A percentile compares a stretch with the other conserved stretches of the same genome.
Evolutionary conservation across 2,888 invertebrate species (phyloP).

Genomic region (Fragum whitleyi): DNA sequence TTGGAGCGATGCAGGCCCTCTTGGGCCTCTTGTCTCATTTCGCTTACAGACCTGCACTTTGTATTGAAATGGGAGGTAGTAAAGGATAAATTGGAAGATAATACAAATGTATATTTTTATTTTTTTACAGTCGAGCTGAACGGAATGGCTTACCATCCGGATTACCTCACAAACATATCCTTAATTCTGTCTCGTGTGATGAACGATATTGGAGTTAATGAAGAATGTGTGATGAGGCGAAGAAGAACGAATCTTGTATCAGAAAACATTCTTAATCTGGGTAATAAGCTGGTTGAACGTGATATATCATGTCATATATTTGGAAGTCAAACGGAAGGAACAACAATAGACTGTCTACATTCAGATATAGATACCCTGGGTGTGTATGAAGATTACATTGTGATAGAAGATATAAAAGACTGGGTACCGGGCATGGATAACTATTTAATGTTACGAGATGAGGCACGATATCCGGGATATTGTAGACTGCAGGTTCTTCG

Average conservation of each 20-base stretch:
- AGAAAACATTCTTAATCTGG: conserved; percentile 3
- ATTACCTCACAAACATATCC: neutral
- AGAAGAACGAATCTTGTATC: neutral
- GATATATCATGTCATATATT: neutral
- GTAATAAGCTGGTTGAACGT: too few species aligned
- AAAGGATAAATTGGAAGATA: too few species aligned
- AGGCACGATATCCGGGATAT: neutral
- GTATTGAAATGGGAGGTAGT: too few species aligned
- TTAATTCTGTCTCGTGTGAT: neutral
- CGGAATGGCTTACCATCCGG: neutral
- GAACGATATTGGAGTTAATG: conserved; percentile 29
- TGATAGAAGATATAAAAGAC: conserved; percentile 12
- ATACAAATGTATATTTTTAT: too few species aligned
- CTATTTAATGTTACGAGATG: conserved; percentile 1
- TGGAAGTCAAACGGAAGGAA: conserved; percentile 37
- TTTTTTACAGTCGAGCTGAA: neutral
- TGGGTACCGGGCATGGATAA: conserved; percentile 21
- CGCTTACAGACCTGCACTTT: too few species aligned
- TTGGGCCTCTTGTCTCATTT: too few species aligned
- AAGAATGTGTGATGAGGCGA: neutral
- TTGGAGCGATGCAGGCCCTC: too few species aligned
- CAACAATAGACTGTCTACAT: conserved; percentile 13
- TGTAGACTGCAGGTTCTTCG: conserved; percentile 10
- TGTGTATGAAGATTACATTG: neutral
- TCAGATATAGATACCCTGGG: conserved; percentile 25